phyloP scores from a whole-genome alignment of 2,113 vertebrate species.

The Paraplagusia blochii region DNA sequence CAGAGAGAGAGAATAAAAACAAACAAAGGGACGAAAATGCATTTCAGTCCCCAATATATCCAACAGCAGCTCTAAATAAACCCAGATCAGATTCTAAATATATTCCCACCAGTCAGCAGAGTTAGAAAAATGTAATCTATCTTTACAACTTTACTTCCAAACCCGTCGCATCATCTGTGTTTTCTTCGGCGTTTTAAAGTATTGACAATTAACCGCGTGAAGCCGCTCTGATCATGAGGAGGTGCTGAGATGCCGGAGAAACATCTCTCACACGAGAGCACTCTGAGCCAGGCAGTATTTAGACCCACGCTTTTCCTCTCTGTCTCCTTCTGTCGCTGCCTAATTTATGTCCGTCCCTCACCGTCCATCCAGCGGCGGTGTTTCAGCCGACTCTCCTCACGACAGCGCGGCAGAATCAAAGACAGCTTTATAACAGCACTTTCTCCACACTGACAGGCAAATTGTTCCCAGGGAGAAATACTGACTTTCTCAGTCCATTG shows the following conservation, averaged over 20 bases:
- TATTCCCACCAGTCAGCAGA: too few species aligned
- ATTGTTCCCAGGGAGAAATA: slow-evolving; percentile 52
- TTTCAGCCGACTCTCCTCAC: slow-evolving; percentile 40
- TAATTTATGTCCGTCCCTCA: slow-evolving; percentile 33
- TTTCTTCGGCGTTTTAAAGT: background rate
- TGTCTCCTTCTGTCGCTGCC: slow-evolving; percentile 16
- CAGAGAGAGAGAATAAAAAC: too few species aligned
- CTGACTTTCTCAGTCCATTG: slow-evolving; percentile 48
- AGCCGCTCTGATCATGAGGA: background rate
- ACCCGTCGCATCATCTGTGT: background rate
- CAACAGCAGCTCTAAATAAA: too few species aligned
- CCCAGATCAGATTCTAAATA: too few species aligned
- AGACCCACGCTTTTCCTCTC: slow-evolving; percentile 5
- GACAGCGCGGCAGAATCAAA: slow-evolving; percentile 38
- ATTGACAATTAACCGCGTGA: background rate
- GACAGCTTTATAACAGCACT: slow-evolving; percentile 55
- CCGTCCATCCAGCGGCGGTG: slow-evolving; percentile 13
- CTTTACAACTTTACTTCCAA: background rate
- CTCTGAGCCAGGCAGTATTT: slow-evolving; percentile 1
- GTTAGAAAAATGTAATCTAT: too few species aligned
- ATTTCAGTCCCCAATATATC: too few species aligned
- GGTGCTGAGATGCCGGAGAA: background rate
- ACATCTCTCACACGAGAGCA: background rate
- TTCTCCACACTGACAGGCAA: slow-evolving; percentile 35
- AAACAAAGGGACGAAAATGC: too few species aligned